Evolutionary conservation across 2,797 vertebrate species (phyloP), one percentile per base, ranked within the genome.

Genomic region (Euphonia xanthogaster): DNA sequence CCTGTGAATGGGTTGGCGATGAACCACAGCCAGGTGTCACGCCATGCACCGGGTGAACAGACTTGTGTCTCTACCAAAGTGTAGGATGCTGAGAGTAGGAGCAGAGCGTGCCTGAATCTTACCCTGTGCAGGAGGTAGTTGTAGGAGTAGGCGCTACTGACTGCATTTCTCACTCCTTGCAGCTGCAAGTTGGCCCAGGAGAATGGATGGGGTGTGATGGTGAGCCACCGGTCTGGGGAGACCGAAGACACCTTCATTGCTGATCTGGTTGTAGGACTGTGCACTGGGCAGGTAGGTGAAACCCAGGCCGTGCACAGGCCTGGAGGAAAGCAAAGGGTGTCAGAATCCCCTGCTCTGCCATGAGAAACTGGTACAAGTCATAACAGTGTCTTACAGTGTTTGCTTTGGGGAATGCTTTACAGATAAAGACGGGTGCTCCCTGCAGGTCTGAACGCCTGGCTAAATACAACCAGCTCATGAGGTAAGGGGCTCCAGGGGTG

Each of bases 401-500:
- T 92, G 40, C 93, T 78, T 90, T 92, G 94, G 74, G 91, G 35
- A 88, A 88, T 97, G 57, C 93, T 95, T 94, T 97, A 75, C 98
- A 99, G 99, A 99, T 99, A 96, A 99, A 99, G 97, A 99, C 99
- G n/a, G 99, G 99, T 25, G 99, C 99, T 81, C 99, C 99, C 1
- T 99, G 99, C 97, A 98, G 99, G 95, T 99, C 99, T 67, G 99
- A 99, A 93, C 98, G 99, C 90, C 97, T 99, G 98, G 99, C 99
- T 83, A 99, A 99, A 97, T 99, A 99, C 97, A 99, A 99, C 96
- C 99, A 99, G 96, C 98, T 99, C 84, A 99, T 99, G 99, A 99
- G 99, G 99, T 99, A 94, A 96, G 98, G 86, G 42, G 53, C n/a
- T 78, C 9, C 54, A 48, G 62, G 28, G 37, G 35, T 3, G 9